Conservation (phyloP, 2,888 invertebrate species). For the Phengaris arion region DNA sequence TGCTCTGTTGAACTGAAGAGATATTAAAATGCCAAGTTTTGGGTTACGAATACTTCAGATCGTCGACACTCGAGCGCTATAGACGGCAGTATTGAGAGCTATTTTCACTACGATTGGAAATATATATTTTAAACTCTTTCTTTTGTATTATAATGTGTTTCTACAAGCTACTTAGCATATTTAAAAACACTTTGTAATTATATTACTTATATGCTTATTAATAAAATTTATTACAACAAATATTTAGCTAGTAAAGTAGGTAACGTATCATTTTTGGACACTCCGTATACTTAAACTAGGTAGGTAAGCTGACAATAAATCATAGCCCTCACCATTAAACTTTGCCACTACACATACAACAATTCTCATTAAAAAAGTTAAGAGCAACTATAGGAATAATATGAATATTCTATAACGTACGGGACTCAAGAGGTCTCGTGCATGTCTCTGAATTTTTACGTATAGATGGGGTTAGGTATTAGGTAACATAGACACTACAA, state of each 20-base stretch:
- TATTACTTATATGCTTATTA: no score
- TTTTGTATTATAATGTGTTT: background rate
- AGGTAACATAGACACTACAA: slow-evolving; percentile 59
- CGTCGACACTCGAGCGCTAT: background rate
- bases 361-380: background rate
- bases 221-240: no score
- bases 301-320: background rate
- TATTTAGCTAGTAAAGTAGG: no score
- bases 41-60: slow-evolving; percentile 28
- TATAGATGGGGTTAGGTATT: slow-evolving; percentile 47
- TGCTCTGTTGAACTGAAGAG: slow-evolving; percentile 17
- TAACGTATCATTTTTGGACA: no score
- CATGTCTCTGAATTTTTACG: slow-evolving; percentile 70
- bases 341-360: background rate
- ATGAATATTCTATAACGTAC: slow-evolving; percentile 22
- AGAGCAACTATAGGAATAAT: background rate
- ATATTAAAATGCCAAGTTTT: slow-evolving; percentile 27
- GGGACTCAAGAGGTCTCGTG: slow-evolving; percentile 41
- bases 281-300: no score
- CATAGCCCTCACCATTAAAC: background rate
- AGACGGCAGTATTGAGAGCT: slow-evolving; percentile 17
- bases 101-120: slow-evolving; percentile 14
- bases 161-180: background rate
- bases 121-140: slow-evolving; percentile 19
- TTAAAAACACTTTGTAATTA: no score